Evolutionary conservation across 2,888 invertebrate genomes (phyloP).

Genomic region (Tuta absoluta): DNA sequence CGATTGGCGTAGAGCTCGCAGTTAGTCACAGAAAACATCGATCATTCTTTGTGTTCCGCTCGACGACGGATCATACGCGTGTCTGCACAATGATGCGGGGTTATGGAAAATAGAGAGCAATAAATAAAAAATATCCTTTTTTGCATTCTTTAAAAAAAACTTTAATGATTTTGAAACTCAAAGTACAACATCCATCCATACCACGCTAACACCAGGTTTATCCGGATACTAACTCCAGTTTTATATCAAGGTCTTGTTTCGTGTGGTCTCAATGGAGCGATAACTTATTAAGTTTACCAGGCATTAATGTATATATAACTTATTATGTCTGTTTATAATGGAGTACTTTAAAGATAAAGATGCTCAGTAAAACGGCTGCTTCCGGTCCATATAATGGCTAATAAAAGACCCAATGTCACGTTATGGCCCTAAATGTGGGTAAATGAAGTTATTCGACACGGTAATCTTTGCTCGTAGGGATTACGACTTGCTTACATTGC

Average conservation of each 20-base stretch:
- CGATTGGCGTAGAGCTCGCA: background rate
- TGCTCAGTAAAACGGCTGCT: background rate
- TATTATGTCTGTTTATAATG: background rate
- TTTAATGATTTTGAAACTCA: too few species aligned
- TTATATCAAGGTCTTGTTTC: too few species aligned
- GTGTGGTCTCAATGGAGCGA: too few species aligned
- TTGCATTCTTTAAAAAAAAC: too few species aligned
- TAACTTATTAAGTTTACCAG: too few species aligned
- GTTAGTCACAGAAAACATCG: conserved; percentile 19
- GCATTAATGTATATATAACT: too few species aligned
- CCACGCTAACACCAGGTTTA: too few species aligned
- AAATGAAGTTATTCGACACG: background rate
- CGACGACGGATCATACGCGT: background rate
- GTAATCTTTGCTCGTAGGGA: background rate
- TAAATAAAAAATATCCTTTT: background rate
- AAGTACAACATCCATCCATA: too few species aligned
- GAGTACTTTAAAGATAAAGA: background rate
- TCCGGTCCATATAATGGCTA: conserved; percentile 4
- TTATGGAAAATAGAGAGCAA: background rate
- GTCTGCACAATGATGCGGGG: background rate
- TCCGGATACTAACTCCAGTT: too few species aligned
- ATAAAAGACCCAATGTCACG: conserved; percentile 1
- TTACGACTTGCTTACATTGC: background rate
- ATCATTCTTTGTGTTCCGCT: conserved; percentile 16
- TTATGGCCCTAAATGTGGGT: background rate